A percentile compares a stretch with the other conserved stretches of the same genome.
Evolutionary conservation across 2,797 vertebrate species (phyloP).

Genomic region (Galaxias olidus): DNA sequence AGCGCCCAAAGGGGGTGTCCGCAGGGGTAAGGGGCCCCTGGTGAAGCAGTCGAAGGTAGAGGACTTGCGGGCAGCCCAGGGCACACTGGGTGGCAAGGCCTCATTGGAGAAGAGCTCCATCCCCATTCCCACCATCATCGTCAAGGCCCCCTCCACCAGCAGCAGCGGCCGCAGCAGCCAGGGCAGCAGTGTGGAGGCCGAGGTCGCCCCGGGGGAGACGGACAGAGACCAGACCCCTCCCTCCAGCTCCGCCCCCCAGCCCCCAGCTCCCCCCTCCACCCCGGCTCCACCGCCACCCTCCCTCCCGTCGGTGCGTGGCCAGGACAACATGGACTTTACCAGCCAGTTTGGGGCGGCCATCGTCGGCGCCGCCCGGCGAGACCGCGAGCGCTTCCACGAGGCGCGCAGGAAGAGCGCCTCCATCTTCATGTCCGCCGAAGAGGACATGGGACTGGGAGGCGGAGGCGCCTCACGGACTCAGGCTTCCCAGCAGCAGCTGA

Average conservation of each 20-base stretch:
- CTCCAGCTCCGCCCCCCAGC: constrained; percentile 73
- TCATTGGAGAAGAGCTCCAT: constrained; percentile 88
- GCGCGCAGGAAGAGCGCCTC: constrained; percentile 86
- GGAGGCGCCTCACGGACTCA: constrained; percentile 56
- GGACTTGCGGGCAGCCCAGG: constrained; percentile 71
- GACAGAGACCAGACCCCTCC: constrained; percentile 74
- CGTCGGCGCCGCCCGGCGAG: constrained; percentile 78
- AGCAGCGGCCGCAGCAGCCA: constrained; percentile 94
- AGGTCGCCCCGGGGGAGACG: constrained; percentile 66
- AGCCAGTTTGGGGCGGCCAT: constrained; percentile 87
- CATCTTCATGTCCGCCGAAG: constrained; percentile 91
- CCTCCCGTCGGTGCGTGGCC: constrained; percentile 71
- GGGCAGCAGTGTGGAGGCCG: constrained; percentile 91
- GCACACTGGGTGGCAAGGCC: constrained; percentile 77
- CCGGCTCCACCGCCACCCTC: constrained; percentile 74
- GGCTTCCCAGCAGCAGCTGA: constrained; percentile 69
- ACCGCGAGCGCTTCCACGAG: constrained; percentile 83
- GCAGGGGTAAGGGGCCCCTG: constrained; percentile 86
- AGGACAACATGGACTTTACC: constrained; percentile 85
- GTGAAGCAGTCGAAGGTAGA: constrained; percentile 93
- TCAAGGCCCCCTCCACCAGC: constrained; percentile 93
- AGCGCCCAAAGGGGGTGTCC: constrained; percentile 71
- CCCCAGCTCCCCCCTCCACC: constrained; percentile 77
- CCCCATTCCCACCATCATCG: constrained; percentile 92
- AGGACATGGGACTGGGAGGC: constrained; percentile 67